These are phyloP conservation scores for Tetrax tetrax DNA, from an alignment of 2,113 vertebrate genomes.

Conservation along the genomic window DNA sequence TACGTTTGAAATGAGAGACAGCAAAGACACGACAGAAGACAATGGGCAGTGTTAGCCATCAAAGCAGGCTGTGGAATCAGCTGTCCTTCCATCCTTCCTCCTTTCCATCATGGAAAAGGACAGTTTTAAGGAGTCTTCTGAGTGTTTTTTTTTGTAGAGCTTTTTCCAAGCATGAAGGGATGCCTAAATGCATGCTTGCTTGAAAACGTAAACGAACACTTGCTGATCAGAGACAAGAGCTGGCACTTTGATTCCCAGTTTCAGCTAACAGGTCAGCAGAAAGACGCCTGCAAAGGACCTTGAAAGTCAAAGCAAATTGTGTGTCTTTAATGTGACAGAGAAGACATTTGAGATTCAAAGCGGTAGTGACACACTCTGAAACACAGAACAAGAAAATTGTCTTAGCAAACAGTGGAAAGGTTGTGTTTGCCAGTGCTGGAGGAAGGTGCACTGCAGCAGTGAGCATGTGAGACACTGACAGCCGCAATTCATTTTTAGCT, in stretches of 20 bases:
- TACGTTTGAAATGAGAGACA: not conserved
- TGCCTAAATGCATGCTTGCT: not conserved
- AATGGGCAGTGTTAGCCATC: not conserved
- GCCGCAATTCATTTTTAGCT: not conserved
- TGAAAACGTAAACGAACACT: not conserved
- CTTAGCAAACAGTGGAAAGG: not conserved
- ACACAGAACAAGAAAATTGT: not conserved
- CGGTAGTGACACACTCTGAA: not conserved
- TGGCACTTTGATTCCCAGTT: not conserved
- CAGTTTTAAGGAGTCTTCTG: not conserved
- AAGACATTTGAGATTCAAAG: not conserved
- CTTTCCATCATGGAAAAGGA: not conserved
- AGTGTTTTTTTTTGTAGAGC: not conserved
- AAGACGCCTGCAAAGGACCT: not conserved
- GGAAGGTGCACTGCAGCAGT: not conserved
- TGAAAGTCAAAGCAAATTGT: not conserved
- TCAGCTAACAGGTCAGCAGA: not conserved
- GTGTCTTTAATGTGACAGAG: not conserved
- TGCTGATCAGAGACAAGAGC: not conserved
- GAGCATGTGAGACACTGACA: not conserved
- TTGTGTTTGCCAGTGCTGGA: not conserved
- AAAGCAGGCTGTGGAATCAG: not conserved
- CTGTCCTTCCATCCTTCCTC: no score
- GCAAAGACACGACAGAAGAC: not conserved
- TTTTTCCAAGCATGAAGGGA: not conserved